Evolutionary conservation across 2,797 vertebrate species (phyloP).

Genomic region (Dendrocincla tyrannina): DNA sequence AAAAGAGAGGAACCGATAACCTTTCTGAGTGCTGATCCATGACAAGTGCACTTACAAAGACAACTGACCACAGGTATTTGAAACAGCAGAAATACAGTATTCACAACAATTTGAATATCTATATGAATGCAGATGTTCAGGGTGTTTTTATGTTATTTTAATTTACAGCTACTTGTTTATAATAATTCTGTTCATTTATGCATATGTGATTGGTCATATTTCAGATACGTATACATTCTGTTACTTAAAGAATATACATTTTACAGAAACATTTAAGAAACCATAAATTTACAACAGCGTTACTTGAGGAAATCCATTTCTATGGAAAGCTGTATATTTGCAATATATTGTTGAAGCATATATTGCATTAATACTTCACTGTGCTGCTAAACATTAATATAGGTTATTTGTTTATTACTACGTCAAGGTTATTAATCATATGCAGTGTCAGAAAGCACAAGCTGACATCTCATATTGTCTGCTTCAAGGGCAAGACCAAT

Average conservation of each 20-base stretch:
- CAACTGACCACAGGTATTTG: background rate
- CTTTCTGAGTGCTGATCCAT: background rate
- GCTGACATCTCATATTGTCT: slow-evolving; percentile 72
- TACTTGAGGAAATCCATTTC: background rate
- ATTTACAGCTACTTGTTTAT: background rate
- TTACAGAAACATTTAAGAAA: background rate
- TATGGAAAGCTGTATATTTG: slow-evolving; percentile 9
- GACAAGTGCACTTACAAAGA: background rate
- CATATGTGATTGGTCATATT: background rate
- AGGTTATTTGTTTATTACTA: slow-evolving; percentile 71
- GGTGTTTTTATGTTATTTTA: background rate
- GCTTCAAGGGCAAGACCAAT: slow-evolving; percentile 69
- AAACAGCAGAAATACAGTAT: background rate
- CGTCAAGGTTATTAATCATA: slow-evolving; percentile 69
- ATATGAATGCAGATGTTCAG: background rate
- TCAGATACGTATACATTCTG: background rate
- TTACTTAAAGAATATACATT: background rate
- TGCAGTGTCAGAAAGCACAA: slow-evolving; percentile 70
- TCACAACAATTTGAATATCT: background rate
- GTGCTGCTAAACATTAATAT: slow-evolving; percentile 23
- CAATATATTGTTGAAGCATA: background rate
- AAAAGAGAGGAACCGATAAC: background rate
- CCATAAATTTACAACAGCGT: background rate
- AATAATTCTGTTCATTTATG: background rate
- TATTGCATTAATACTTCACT: slow-evolving; percentile 15